These are phyloP conservation scores for Pseudomyrmex pallidus DNA, from an alignment of 1,140 invertebrate species.

Conservation along the genomic window DNA sequence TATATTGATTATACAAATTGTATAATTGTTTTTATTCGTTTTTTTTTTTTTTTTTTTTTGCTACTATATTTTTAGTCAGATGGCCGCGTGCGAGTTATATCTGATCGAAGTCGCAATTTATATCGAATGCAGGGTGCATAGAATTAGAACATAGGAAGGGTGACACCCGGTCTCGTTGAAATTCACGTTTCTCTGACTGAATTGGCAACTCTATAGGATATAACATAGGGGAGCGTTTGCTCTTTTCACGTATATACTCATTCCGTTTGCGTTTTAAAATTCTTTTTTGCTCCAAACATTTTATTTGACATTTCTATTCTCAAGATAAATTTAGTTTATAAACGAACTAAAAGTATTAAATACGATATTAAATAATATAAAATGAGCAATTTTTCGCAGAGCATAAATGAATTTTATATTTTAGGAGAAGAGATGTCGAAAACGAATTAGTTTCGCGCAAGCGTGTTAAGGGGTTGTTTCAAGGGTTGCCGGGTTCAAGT, in stretches of 20 bases:
- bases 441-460: neutral
- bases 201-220: neutral
- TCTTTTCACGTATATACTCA: neutral
- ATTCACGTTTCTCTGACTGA: constrained; percentile 17
- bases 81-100: constrained; percentile 29
- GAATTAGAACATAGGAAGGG: constrained; percentile 29
- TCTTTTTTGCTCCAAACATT: neutral
- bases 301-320: neutral
- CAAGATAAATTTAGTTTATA: neutral
- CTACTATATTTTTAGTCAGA: constrained; percentile 43
- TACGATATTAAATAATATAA: no score
- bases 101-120: constrained; percentile 45
- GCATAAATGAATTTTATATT: no score
- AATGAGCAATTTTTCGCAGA: no score
- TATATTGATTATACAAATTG: no score
- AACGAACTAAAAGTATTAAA: no score
- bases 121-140: constrained; percentile 38
- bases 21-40: no score
- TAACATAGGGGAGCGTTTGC: no score
- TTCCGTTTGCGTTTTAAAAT: neutral
- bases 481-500: constrained; percentile 41
- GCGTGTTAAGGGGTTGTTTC: neutral
- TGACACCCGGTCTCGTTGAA: constrained; percentile 36
- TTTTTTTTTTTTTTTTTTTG: neutral
- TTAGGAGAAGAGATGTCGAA: neutral